phyloP scores from a whole-genome alignment of 35 echinoderm and acorn worm genomes.

The Anneissia japonica region DNA sequence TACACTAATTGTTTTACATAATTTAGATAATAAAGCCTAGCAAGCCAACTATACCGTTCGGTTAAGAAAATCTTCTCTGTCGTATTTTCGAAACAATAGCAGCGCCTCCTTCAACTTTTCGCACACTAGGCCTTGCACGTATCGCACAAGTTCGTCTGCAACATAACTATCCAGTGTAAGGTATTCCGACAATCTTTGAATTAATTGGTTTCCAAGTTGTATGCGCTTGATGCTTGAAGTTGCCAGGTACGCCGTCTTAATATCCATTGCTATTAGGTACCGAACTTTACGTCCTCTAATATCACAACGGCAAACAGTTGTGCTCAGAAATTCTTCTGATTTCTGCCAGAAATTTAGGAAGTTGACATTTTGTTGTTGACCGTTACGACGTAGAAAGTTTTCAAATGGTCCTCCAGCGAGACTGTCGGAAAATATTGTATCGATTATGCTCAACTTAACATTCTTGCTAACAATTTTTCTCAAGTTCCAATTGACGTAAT shows the following conservation, averaged over 20 bases:
- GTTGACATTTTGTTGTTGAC: slow-evolving; percentile 23
- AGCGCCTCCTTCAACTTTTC: background rate
- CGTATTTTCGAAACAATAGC: background rate
- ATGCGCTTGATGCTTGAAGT: slow-evolving; percentile 17
- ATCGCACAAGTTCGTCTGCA: background rate
- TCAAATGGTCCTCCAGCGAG: slow-evolving; percentile 69
- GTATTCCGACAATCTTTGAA: background rate
- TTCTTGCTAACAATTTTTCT: slow-evolving; percentile 1
- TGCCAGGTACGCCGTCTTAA: slow-evolving; percentile 41
- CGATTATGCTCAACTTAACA: slow-evolving; percentile 2
- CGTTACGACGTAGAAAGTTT: slow-evolving; percentile 41
- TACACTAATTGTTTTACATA: no score
- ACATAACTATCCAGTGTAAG: background rate
- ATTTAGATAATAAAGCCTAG: no score
- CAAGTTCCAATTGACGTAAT: slow-evolving; percentile 30
- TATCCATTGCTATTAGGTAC: slow-evolving; percentile 22
- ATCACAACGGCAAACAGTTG: background rate
- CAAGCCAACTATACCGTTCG: background rate
- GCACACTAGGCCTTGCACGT: background rate
- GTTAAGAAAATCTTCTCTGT: background rate
- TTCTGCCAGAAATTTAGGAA: slow-evolving; percentile 78
- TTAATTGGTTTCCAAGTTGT: slow-evolving; percentile 44
- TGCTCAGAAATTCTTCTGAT: slow-evolving; percentile 56
- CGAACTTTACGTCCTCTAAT: background rate
- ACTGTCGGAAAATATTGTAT: slow-evolving; percentile 56